Evolutionary conservation across 2,113 vertebrate genomes (phyloP).

Genomic region (Amblyopsis rosae): DNA sequence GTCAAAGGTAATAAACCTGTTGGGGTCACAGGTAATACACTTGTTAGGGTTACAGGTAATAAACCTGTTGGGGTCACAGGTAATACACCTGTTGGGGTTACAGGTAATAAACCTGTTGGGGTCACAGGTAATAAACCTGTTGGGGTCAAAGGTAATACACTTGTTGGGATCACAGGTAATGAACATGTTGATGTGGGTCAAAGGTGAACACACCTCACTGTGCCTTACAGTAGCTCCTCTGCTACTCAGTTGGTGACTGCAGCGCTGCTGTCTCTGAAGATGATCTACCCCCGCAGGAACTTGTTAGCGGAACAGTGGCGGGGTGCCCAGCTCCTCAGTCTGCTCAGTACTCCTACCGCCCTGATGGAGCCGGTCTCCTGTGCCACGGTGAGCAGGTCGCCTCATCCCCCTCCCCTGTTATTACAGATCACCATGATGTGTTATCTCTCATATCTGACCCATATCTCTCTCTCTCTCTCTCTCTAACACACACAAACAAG

Average conservation of each 20-base stretch:
- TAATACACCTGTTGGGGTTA: no score
- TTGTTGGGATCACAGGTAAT: no score
- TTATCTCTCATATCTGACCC: no score
- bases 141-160: no score
- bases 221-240: background rate
- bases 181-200: no score
- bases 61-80: no score
- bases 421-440: background rate
- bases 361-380: constrained; percentile 85
- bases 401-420: background rate
- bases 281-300: constrained; percentile 85
- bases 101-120: no score
- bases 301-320: constrained; percentile 89
- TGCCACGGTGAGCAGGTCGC: constrained; percentile 80
- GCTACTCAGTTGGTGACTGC: constrained; percentile 81
- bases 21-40: no score
- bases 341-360: constrained; percentile 77
- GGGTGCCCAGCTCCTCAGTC: constrained; percentile 86
- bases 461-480: background rate
- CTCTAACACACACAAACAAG: background rate
- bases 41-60: no score
- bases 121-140: no score
- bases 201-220: background rate
- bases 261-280: constrained; percentile 84
- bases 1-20: no score